Base-by-base conservation (phyloP, 1,140 invertebrate genomes). In the Phortica variegata region DNA sequence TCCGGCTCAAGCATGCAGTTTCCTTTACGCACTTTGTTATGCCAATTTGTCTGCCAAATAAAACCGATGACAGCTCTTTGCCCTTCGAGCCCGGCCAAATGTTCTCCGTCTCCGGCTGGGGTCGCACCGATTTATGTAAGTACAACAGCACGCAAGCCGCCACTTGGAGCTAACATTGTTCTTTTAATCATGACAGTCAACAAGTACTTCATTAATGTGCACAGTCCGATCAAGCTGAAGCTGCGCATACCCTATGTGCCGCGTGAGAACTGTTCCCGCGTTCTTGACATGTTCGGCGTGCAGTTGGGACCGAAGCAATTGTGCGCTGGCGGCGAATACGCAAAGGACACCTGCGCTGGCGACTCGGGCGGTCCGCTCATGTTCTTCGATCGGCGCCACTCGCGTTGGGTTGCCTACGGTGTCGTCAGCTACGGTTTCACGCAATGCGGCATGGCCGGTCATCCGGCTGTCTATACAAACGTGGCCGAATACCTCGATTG, bases 81-180 rank as follows among this genome's bases (percentile, higher is more conserved):
- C 62, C 68, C 0, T 81, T 81, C 21, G 62, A 81, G 1, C 54
- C 56, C 6, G 79, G 78, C 0, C 62, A 77, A 36, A 82, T 78
- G 45, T 79, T 90, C 21, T 83, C 82, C 41, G 87, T 89, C 0
- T 88, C 88, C 7, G 90, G 91, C 10, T 93, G 91, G 91, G 91
- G 91, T 7, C 84, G 83, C 71, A 88, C 87, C 8, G 86, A 89
- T 76, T 52, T 75, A 16, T 75, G 72, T 75, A 33, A 68, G 72
- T 56, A 38, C 10, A 5, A n/a, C n/a, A n/a, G n/a, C n/a, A n/a
- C n/a, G n/a, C n/a, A n/a, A n/a, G 29, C n/a, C 29, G n/a, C 29
- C 7, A 31, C n/a, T n/a, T n/a, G n/a, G n/a, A n/a, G n/a, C n/a
- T n/a, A n/a, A 33, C 23, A 19, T 31, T 23, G 13, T n/a, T 10